Base-by-base conservation (phyloP, 2,113 vertebrate genomes). In the Gymnarchus niloticus region DNA sequence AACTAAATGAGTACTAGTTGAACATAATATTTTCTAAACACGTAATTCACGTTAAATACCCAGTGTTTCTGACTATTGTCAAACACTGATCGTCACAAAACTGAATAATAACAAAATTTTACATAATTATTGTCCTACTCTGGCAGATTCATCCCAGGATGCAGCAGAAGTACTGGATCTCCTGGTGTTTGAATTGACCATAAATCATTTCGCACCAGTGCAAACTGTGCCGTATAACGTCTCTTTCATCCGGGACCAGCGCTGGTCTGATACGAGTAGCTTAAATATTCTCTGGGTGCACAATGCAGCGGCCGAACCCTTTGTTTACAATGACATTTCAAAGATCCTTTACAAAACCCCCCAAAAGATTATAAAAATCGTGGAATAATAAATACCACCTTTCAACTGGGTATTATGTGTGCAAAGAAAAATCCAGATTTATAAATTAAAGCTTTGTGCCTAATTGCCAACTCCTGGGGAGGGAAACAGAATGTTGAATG, bases 391-490 rank as follows among this genome's bases (percentile, higher is more conserved):
- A 82, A 86, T 82, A 51, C 80, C 46, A 86, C 85, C 85, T 82
- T 86, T 86, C 85, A 82, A 82, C 46, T 82, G 56, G 56, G 85
- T 82, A 86, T 82, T 81, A 82, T 86, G 78, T 49, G 78, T 82
- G 85, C 56, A 81, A 86, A 61, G 78, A 65, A 83, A 86, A 83
- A 83, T 28, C 48, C 21, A 9, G 57, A 83, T 81, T 82, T 83
- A 82, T 86, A 83, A 83, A 86, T 86, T 69, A 86, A 83, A 73
- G 80, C 80, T 86, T 86, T 86, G 80, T 86, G 56, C 85, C 65
- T 73, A 86, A 86, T 73, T 86, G 80, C 85, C 85, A 86, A 54
- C 85, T 73, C 57, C 33, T 41, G 25, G 59, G 90, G 92, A 77
- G 51, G 41, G 9, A 81, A 77, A 77, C 61, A 77, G 83, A 83